phyloP scores from a whole-genome alignment of 2,888 invertebrate species.

The Sinelater perroti region DNA sequence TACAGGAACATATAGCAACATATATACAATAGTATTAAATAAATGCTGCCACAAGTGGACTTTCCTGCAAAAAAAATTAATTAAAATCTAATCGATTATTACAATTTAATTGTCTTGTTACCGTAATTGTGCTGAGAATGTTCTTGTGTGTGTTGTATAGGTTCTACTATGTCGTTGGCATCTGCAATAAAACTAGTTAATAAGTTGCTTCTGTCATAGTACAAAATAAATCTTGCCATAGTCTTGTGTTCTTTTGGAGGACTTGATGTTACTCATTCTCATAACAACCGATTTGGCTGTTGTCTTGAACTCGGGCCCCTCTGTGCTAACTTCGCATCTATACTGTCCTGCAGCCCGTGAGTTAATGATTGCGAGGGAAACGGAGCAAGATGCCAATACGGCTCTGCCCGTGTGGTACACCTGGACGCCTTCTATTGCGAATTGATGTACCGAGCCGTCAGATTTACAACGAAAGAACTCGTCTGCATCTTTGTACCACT shows the following conservation, averaged over 20 bases:
- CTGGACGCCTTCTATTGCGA: constrained; percentile 48
- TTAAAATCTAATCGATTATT: no score
- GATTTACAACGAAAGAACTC: constrained; percentile 51
- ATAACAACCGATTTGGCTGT: constrained; percentile 40
- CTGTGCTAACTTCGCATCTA: constrained; percentile 54
- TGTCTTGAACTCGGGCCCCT: constrained; percentile 49
- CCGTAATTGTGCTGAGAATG: no score
- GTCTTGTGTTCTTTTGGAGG: constrained; percentile 35
- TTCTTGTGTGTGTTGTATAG: no score
- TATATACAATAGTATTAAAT: no score
- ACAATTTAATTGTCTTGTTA: no score
- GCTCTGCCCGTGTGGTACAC: constrained; percentile 43
- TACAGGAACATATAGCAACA: no score
- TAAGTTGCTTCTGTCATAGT: no score
- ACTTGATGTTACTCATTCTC: constrained; percentile 34
- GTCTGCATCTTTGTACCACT: constrained; percentile 56
- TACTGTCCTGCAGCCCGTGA: constrained; percentile 51
- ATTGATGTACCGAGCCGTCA: constrained; percentile 50
- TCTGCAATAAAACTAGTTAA: background rate
- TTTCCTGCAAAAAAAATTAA: no score
- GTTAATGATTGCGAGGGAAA: constrained; percentile 48
- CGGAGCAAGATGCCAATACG: constrained; percentile 50
- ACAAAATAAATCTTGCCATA: constrained; percentile 6
- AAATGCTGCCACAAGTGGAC: no score
- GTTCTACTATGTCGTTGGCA: no score